A percentile compares a stretch with the other conserved stretches of the same genome.
Evolutionary conservation across 2,888 invertebrate species (phyloP).

Genomic region (Drosophila demipolita): DNA sequence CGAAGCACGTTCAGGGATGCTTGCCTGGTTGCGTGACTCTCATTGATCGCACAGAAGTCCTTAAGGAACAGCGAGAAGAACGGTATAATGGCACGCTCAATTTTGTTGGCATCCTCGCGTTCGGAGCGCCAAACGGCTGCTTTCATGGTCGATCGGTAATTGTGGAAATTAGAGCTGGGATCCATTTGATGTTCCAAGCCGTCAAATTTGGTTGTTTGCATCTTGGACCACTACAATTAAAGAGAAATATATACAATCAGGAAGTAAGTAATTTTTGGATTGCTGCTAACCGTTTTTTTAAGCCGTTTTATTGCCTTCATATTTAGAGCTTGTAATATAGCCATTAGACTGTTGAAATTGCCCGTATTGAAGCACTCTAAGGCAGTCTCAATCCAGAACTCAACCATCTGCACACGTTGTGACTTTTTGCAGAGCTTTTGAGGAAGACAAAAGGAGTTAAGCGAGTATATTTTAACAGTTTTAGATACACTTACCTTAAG

Average conservation of each 20-base stretch:
- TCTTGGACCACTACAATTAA: constrained; percentile 91
- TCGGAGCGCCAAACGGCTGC: constrained; percentile 92
- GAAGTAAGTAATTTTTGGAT: background rate
- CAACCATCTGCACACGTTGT: constrained; percentile 94
- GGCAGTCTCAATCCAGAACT: constrained; percentile 98
- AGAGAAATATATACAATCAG: background rate
- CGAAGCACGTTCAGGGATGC: constrained; percentile 41
- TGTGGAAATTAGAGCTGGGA: constrained; percentile 93
- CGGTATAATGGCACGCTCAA: constrained; percentile 93
- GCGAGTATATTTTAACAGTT: background rate
- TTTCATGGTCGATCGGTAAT: constrained; percentile 93
- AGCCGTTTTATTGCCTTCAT: constrained; percentile 96
- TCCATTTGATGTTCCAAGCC: constrained; percentile 95
- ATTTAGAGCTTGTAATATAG: constrained; percentile 97
- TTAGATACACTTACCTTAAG: constrained; percentile 88
- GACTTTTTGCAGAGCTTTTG: constrained; percentile 95
- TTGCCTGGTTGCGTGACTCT: constrained; percentile 91
- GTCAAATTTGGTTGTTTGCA: constrained; percentile 92
- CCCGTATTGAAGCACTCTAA: constrained; percentile 98
- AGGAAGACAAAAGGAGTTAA: constrained; percentile 1
- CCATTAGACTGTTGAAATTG: constrained; percentile 99
- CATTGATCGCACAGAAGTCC: constrained; percentile 93
- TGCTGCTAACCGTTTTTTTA: constrained; percentile 93
- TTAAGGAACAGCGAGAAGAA: constrained; percentile 94
- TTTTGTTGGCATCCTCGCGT: constrained; percentile 88